Conservation (phyloP, 2,113 vertebrate genomes). For the Limanda limanda region DNA sequence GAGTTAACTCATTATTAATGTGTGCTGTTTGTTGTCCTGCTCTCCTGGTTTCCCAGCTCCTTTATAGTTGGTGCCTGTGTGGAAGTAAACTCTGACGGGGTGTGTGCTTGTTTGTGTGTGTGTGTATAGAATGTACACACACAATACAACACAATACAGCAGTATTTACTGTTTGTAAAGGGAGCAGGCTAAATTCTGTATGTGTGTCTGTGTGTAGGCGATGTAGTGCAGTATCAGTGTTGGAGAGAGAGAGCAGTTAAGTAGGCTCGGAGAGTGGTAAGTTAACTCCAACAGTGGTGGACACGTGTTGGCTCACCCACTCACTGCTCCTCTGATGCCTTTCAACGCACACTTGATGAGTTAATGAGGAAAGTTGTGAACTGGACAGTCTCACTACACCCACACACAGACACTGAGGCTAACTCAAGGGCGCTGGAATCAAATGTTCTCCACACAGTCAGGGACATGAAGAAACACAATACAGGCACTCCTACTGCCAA, state of each 20-base stretch:
- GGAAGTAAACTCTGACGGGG: background rate
- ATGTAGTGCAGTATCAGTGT: constrained; percentile 44
- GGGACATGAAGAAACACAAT: constrained; percentile 10
- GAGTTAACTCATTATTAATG: constrained; percentile 47
- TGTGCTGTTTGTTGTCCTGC: constrained; percentile 15
- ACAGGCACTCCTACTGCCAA: background rate
- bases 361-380: constrained; percentile 58
- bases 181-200: background rate
- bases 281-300: constrained; percentile 45
- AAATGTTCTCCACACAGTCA: constrained; percentile 34
- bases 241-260: constrained; percentile 43
- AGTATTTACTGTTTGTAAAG: constrained; percentile 18
- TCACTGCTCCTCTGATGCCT: constrained; percentile 49
- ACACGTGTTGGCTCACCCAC: constrained; percentile 63
- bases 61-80: constrained; percentile 3
- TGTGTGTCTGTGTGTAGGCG: constrained; percentile 49
- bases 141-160: no score
- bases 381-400: constrained; percentile 60
- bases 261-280: constrained; percentile 52
- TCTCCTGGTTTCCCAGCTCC: background rate
- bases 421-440: constrained; percentile 43
- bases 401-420: constrained; percentile 46
- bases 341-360: constrained; percentile 66
- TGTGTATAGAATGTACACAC: constrained; percentile 9
- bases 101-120: constrained; percentile 23